Evolutionary conservation across 2,797 vertebrate species (phyloP).

Genomic region (Protonibea diacanthus): DNA sequence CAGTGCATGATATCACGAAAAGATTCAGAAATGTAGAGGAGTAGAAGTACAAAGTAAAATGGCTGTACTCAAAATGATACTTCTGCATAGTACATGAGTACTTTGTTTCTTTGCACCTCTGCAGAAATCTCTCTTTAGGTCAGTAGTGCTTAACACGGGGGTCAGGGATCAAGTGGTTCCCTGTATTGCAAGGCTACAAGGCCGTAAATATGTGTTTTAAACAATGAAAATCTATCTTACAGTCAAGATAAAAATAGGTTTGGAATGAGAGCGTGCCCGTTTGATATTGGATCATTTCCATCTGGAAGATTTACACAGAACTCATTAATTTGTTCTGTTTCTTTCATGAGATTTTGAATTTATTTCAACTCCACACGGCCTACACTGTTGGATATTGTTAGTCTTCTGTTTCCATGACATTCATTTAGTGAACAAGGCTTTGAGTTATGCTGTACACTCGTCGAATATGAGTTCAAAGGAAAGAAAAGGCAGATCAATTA

Average conservation of each 20-base stretch:
- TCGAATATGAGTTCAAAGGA: neutral
- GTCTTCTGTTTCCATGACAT: conserved; percentile 53
- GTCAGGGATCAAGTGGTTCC: neutral
- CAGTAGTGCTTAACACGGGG: neutral
- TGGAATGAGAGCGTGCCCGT: conserved; percentile 13
- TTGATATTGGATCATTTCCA: conserved; percentile 27
- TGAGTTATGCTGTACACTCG: neutral
- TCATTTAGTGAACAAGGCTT: neutral
- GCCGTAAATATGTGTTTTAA: neutral
- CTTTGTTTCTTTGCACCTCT: neutral
- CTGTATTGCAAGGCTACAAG: too few species aligned
- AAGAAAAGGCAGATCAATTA: neutral
- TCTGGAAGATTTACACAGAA: conserved; percentile 23
- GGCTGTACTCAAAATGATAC: neutral
- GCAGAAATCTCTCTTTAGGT: neutral
- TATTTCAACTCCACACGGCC: conserved; percentile 38
- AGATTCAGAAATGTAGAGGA: neutral
- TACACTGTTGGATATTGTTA: conserved; percentile 28
- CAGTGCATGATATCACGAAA: too few species aligned
- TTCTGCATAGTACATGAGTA: neutral
- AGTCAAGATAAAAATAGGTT: neutral
- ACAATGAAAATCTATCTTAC: conserved; percentile 3
- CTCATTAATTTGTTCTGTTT: conserved; percentile 34
- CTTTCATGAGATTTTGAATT: conserved; percentile 44
- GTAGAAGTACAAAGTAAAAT: neutral